Base-by-base conservation (phyloP, 2,797 vertebrate species). In the Microctenopoma lineatum region DNA sequence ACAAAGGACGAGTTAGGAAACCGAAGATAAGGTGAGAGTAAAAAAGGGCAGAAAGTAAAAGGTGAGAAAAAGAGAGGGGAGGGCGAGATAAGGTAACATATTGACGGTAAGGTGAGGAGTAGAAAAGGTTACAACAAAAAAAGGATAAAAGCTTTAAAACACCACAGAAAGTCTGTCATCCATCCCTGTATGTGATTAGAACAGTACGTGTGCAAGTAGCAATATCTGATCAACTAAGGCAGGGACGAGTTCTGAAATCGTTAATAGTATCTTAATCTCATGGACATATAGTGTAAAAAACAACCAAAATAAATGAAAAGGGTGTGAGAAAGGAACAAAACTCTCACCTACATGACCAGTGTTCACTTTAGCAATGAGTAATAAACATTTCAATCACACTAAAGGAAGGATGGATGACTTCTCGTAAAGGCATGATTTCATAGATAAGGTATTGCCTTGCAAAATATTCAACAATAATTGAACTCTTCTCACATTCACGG, bases 31-130 rank as follows among this genome's bases (percentile, higher is more conserved):
- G n/a, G 9, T 6, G 13, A 67, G 38, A 39, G 13, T 21, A 21
- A 32, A 26, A 39, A 72, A 77, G 59, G 66, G 57, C 57, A 64
- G 52, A 26, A 29, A 65, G 68, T 72, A 73, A 72, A 53, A 61
- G 14, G 39, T 29, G 18, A 41, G 13, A 14, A 46, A 67, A 69
- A 21, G 10, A 27, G 48, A n/a, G 12, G 39, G 46, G 39, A 36
- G 14, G 13, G 29, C 8, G 61, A 55, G 57, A 77, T 69, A 73
- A 73, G 56, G 32, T 61, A 50, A 58, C 51, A 12, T 66, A 46
- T 60, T 59, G 66, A 70, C 59, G 29, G 57, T 42, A 58, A 61
- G 46, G 51, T 46, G 50, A 46, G 39, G 38, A 52, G 36, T n/a
- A 1, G 52, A 16, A 48, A 21, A 15, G 34, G 53, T 39, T 21